Percentiles rank a stretch among this genome's conserved stretches.
Conservation (phyloP, 2,888 invertebrate genomes). For the Hypolimnas misippus region DNA sequence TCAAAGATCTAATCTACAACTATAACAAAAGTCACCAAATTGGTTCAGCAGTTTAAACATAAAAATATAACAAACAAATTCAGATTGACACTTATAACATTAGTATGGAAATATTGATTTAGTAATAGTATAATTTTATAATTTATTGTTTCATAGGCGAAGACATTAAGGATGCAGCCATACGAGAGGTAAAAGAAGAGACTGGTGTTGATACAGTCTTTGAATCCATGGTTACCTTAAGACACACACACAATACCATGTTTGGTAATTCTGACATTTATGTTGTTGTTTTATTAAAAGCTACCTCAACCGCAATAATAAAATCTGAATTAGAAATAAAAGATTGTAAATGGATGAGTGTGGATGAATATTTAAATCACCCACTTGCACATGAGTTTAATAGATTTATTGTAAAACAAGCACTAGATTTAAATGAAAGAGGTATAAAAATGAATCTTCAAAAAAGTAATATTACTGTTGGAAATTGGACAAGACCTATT, state of each 20-base stretch:
- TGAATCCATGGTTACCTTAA: slow-evolving; percentile 88
- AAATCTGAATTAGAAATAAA: slow-evolving; percentile 91
- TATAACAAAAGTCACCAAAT: too few relatives aligned
- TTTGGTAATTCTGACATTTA: slow-evolving; percentile 95
- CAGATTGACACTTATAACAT: too few relatives aligned
- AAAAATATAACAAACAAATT: not conserved
- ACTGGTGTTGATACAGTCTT: slow-evolving; percentile 92
- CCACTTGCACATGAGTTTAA: slow-evolving; percentile 90
- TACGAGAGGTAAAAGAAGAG: slow-evolving; percentile 95
- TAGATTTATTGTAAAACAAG: slow-evolving; percentile 86
- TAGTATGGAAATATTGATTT: too few relatives aligned
- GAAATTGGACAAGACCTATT: slow-evolving; percentile 61
- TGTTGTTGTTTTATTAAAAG: slow-evolving; percentile 88
- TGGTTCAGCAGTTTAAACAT: too few relatives aligned
- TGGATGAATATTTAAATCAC: slow-evolving; percentile 88
- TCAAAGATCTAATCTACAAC: too few relatives aligned
- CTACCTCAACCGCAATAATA: slow-evolving; percentile 85
- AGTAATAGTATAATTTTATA: too few relatives aligned
- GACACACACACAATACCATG: slow-evolving; percentile 90
- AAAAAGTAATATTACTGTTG: slow-evolving; percentile 67
- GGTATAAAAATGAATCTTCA: slow-evolving; percentile 84
- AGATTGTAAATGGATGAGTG: slow-evolving; percentile 92
- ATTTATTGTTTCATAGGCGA: slow-evolving; percentile 86
- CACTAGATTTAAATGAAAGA: slow-evolving; percentile 85
- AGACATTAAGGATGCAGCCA: slow-evolving; percentile 91